A percentile compares a stretch with the other conserved stretches of the same genome.
phyloP scores from a whole-genome alignment of 2,113 vertebrate species.

The Nannospalax galili region DNA sequence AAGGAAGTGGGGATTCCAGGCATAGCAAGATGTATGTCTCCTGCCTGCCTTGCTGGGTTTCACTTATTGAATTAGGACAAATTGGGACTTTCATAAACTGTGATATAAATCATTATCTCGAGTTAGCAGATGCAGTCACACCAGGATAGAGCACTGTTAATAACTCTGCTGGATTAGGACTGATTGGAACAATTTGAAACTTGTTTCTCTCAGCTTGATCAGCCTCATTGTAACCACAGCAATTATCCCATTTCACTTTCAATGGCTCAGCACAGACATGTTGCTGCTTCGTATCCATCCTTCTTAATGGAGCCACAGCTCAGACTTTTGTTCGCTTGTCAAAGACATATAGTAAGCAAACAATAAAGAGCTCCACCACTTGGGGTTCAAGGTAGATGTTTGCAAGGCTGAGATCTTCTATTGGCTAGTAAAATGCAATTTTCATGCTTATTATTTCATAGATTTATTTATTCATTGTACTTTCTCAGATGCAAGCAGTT shows the following conservation, averaged over 20 bases:
- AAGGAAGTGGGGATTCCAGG: conserved; percentile 34
- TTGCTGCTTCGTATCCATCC: conserved; percentile 83
- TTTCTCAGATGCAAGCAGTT: conserved; percentile 28
- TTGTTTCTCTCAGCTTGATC: conserved; percentile 92
- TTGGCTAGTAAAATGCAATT: not conserved
- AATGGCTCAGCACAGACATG: conserved; percentile 85
- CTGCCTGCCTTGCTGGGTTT: conserved; percentile 78
- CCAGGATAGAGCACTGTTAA: conserved; percentile 89
- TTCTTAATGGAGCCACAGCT: conserved; percentile 85
- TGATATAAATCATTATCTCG: conserved; percentile 91
- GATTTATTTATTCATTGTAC: conserved; percentile 23
- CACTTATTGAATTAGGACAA: conserved; percentile 90
- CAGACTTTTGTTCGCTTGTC: conserved; percentile 71
- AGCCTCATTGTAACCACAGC: conserved; percentile 87
- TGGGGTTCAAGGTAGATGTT: conserved; percentile 21
- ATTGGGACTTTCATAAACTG: conserved; percentile 89
- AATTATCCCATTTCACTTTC: conserved; percentile 90
- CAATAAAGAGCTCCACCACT: conserved; percentile 50
- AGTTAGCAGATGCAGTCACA: conserved; percentile 89
- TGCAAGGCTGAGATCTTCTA: conserved; percentile 3
- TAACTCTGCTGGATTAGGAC: conserved; percentile 90
- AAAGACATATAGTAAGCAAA: conserved; percentile 64
- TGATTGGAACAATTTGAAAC: conserved; percentile 92
- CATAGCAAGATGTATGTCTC: conserved; percentile 51
- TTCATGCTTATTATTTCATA: not conserved